Evolutionary conservation across 2,888 invertebrate species (phyloP), one percentile per base, ranked within the genome.

Genomic region (Amiota mariae): DNA sequence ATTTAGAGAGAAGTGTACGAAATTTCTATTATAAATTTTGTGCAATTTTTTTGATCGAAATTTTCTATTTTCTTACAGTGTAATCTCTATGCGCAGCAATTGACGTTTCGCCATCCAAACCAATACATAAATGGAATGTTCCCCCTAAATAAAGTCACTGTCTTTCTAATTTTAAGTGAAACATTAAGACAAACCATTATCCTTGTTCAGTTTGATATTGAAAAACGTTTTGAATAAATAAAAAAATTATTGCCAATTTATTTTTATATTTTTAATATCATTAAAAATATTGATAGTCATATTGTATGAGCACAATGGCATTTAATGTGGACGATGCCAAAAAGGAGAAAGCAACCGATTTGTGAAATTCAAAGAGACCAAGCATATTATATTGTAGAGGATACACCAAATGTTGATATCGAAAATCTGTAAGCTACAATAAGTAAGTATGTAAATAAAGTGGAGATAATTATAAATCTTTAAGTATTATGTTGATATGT

Each of bases 251-350:
- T 24, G 1, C 4, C 2, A 36, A 59, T 18, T 20, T 20, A 59
- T 59, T 20, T 59, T 2, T 20, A 15, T 8, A 1, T 18, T 20
- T 18, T 59, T 59, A 8, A 59, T 59, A 24, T 20, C 15, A 59
- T 59, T 59, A 10, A 18, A 20, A 20, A 18, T 59, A 1, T 20
- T 59, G 15, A 66, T 66, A 66, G 12, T 66, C 49, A 49, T 66
- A 66, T 66, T 66, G 49, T 20, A 66, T 66, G 15, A 66, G 49
- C 8, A 66, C 66, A 15, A 66, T 49, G 9, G 66, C 66, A 20
- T 66, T 66, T 11, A 66, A 49, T 18, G 49, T 66, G 10, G 66
- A 47, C 13, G 66, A 66, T 4, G 66, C 66, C 12, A 66, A 66
- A 66, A 66, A 66, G 1, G 66, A 66, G 20, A 66, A 66, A n/a